Evolutionary conservation across 92 coral and sea anemone species (phyloP), one percentile per base, ranked within the genome.

Genomic region (Chrysogorgia sp.): DNA sequence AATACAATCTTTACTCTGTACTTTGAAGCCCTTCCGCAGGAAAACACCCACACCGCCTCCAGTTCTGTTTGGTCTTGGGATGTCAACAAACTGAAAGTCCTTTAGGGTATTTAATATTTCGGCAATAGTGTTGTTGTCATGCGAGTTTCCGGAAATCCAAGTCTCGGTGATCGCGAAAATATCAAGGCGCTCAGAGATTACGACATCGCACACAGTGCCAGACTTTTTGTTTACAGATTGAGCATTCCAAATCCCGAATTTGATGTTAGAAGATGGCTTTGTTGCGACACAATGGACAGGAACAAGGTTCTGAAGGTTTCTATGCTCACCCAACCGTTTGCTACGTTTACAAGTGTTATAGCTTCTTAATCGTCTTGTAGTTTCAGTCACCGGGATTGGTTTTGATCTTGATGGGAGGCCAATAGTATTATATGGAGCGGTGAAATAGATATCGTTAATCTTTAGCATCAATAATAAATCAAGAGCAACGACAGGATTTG

Each of bases 21-120:
- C 33, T 29, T 41, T 63, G 32, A 83, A 75, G 32, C 82, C 86
- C n/a, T 75, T 75, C 3, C 77, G 63, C 41, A 74, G 25, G 3
- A 63, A 48, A 29, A 82, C 61, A 37, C 67, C 81, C 3, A 62
- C 43, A 8, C 86, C 86, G n/a, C 82, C 77, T n/a, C 87, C 71
- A 10, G 77, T 52, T 7, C 87, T 32, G 34, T 65, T 52, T 21
- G 2, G 29, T 31, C 86, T 29, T 0, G 81, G 82, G 57, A 50
- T 6, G 34, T 50, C 32, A 71, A 9, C 60, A 63, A 61, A 80
- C 15, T 81, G 28, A 41, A 68, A 81, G 40, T 81, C 71, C 22
- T 57, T 68, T 50, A 69, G 41, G 24, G 79, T 70, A 47, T 81
- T 81, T 22, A 40, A 14, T 35, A 69, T 58, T 37, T 81, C 85